A percentile compares a stretch with the other conserved stretches of the same genome.
Evolutionary conservation across 2,888 invertebrate species (phyloP).

Genomic region (Catotricha subobsoleta): DNA sequence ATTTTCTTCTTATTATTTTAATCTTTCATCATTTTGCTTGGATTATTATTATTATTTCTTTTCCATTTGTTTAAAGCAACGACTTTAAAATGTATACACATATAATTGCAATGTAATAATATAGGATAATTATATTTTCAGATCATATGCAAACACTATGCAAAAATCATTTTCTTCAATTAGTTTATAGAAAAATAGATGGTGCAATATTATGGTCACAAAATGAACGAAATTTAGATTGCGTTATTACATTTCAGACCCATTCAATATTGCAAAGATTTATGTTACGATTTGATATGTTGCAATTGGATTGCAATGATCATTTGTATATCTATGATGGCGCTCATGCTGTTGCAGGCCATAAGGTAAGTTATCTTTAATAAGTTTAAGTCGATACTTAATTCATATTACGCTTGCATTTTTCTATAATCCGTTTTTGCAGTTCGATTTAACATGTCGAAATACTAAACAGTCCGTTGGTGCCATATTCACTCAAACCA

Average conservation of each 20-base stretch:
- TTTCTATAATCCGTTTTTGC: no score
- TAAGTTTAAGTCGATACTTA: no score
- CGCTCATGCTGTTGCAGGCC: conserved; percentile 71
- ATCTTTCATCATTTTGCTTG: no score
- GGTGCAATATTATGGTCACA: conserved; percentile 80
- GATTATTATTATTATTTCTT: no score
- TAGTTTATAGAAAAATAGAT: conserved; percentile 77
- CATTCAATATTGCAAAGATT: conserved; percentile 86
- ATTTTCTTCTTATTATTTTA: no score
- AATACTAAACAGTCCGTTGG: conserved; percentile 79
- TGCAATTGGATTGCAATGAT: conserved; percentile 86
- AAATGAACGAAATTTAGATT: conserved; percentile 79
- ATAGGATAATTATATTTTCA: no score
- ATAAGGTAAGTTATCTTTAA: conserved; percentile 55
- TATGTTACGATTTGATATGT: conserved; percentile 81
- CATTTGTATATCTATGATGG: conserved; percentile 86
- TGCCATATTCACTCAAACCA: conserved; percentile 76
- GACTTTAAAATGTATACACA: no score
- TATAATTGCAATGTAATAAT: no score
- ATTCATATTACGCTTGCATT: no score
- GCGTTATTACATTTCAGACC: conserved; percentile 86
- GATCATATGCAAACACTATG: conserved; percentile 80
- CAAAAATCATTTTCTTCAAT: conserved; percentile 76
- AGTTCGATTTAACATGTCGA: conserved; percentile 82
- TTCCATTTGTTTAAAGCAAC: no score